phyloP scores from a whole-genome alignment of 1,140 invertebrate species.

The Aporrectodea caliginosa region DNA sequence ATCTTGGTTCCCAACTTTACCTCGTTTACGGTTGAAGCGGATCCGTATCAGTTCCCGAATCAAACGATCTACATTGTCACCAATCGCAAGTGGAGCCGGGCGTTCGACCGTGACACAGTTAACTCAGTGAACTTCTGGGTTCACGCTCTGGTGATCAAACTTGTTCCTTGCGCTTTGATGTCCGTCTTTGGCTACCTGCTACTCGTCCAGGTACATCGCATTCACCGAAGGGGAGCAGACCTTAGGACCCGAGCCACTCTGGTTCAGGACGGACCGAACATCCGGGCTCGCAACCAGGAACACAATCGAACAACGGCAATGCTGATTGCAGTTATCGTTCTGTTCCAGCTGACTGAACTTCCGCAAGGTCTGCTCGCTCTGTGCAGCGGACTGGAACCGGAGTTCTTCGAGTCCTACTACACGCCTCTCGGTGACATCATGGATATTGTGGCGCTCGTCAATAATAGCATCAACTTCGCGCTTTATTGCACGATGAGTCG shows the following conservation, averaged over 20 bases:
- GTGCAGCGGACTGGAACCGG: conserved; percentile 37
- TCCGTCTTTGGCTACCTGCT: conserved; percentile 55
- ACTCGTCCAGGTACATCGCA: conserved; percentile 43
- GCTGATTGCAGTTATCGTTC: not conserved
- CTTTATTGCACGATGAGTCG: conserved; percentile 89
- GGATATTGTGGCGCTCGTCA: conserved; percentile 84
- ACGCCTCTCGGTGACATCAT: conserved; percentile 69
- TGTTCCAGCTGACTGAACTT: not conserved
- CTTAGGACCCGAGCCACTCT: not conserved
- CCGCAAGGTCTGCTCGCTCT: conserved; percentile 42
- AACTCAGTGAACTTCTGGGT: conserved; percentile 44
- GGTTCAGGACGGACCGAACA: not conserved
- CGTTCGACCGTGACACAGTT: conserved; percentile 28
- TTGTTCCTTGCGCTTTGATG: conserved; percentile 56
- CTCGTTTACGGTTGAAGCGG: not conserved
- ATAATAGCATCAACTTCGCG: conserved; percentile 89
- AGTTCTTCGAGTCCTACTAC: conserved; percentile 49
- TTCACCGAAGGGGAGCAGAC: not conserved
- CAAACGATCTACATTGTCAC: not conserved
- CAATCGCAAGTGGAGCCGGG: not conserved
- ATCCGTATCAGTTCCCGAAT: not conserved
- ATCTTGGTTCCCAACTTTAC: not conserved
- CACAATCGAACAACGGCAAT: not conserved
- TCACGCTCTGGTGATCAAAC: conserved; percentile 45
- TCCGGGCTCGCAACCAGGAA: not conserved